phyloP scores from a whole-genome alignment of 2,113 vertebrate genomes.

The Sinocyclocheilus grahami region DNA sequence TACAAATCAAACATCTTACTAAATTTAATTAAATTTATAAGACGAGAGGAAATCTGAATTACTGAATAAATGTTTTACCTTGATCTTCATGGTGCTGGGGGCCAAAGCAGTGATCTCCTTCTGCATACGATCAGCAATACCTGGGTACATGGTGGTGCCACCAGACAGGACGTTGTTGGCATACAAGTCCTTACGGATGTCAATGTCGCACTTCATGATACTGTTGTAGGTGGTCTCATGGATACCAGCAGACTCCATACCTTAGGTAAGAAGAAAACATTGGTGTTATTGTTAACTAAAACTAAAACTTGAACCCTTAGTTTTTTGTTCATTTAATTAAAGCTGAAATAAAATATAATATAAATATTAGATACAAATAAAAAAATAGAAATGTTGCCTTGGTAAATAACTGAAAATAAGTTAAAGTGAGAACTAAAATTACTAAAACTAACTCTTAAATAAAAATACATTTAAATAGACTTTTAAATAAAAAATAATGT shows the following conservation, averaged over 20 bases:
- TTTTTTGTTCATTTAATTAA: background rate
- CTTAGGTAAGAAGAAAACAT: conserved; percentile 59
- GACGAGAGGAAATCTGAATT: background rate
- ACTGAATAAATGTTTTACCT: conserved; percentile 69
- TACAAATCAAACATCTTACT: background rate
- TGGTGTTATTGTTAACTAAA: background rate
- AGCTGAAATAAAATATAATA: background rate
- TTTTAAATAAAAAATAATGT: no score
- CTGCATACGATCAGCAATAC: conserved; percentile 78
- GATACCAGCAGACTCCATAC: conserved; percentile 89
- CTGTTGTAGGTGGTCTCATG: conserved; percentile 91
- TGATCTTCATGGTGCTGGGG: conserved; percentile 91
- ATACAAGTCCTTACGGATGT: conserved; percentile 87
- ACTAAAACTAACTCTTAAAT: background rate
- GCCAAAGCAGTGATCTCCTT: conserved; percentile 83
- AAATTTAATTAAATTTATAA: background rate
- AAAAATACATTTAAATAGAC: no score
- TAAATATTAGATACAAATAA: background rate
- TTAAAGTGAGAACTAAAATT: background rate
- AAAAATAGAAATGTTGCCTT: background rate
- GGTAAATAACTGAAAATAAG: background rate
- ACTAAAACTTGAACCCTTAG: background rate
- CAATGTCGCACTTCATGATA: conserved; percentile 91
- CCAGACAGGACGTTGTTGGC: conserved; percentile 86
- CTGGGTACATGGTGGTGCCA: conserved; percentile 74